Base-by-base conservation (phyloP, 2,113 vertebrate genomes). In the Symphodus melops region DNA sequence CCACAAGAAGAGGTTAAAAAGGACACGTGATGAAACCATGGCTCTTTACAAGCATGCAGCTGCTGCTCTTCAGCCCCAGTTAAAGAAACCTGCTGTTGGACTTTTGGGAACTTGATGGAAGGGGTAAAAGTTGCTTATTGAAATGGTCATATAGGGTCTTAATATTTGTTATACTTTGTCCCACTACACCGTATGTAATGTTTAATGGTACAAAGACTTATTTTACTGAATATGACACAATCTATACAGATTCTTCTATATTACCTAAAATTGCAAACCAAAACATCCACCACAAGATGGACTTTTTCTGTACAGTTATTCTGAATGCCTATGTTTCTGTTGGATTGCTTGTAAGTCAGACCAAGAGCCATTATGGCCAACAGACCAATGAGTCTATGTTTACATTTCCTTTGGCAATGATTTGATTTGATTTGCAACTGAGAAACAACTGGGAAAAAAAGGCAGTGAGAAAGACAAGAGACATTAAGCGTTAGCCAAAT, bases 1-100 rank as follows among this genome's bases (percentile, higher is more conserved):
- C 48, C 44, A n/a, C 76, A 81, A 23, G 70, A 83, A 0, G 70
- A 2, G 0, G 89, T 72, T 70, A 93, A 95, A 85, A 95, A 96
- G 81, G 78, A 81, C 1, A 28, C 51, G 0, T 93, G 64, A 91
- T 3, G 25, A 0, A 17, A 2, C 0, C 1, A 25, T 25, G 21
- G n/a, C 14, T 53, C 1, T 3, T 21, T 13, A n/a, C 12, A n/a
- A 23, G 41, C 2, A 28, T 53, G 19, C 39, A 14, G 21, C 28
- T 21, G 20, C 53, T 58, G 52, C 19, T 63, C 2, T 2, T 37
- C 39, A 36, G n/a, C 16, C 25, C 19, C 9, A 6, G 14, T 17
- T 60, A 23, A 51, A 56, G 1, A 17, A 41, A 41, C 62, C 20
- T 58, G 33, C 25, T n/a, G 25, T 5, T 33, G 8, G 64, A 36